Evolutionary conservation across 2,797 vertebrate genomes (phyloP).

Genomic region (Megalops cyprinoides): DNA sequence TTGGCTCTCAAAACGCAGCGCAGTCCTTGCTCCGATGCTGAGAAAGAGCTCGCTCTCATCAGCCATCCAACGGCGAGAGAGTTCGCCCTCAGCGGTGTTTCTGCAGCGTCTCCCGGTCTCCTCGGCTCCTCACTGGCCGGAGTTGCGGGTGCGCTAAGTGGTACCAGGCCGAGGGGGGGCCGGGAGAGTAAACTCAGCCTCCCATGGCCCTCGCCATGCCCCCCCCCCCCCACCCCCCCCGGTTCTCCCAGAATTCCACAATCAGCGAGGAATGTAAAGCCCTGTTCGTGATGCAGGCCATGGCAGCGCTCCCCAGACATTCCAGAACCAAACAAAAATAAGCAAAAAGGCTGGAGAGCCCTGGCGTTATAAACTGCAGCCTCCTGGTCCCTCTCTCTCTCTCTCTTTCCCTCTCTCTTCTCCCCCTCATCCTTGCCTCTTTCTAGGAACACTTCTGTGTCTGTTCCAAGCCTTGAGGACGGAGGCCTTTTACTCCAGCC

Average conservation of each 20-base stretch:
- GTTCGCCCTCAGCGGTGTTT: neutral
- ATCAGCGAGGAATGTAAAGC: constrained; percentile 76
- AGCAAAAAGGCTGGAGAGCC: constrained; percentile 65
- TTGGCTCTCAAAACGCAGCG: neutral
- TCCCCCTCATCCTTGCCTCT: constrained; percentile 23
- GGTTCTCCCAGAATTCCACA: constrained; percentile 73
- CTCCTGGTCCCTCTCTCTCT: constrained; percentile 28
- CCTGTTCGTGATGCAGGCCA: constrained; percentile 65
- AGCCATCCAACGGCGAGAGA: neutral
- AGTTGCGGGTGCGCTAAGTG: no score
- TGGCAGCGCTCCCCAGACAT: constrained; percentile 63
- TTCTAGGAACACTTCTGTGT: constrained; percentile 54
- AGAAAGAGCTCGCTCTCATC: no score
- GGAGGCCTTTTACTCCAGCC: constrained; percentile 50
- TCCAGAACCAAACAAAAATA: constrained; percentile 75
- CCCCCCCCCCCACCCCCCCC: constrained; percentile 28
- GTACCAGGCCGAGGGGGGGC: no score
- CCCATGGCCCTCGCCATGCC: constrained; percentile 48
- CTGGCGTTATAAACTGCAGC: no score
- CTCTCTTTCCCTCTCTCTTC: constrained; percentile 8
- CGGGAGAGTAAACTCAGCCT: neutral
- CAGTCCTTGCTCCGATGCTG: neutral
- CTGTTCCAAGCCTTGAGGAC: constrained; percentile 53
- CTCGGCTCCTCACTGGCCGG: no score
- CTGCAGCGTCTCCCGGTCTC: neutral